phyloP scores from a whole-genome alignment of 2,113 vertebrate genomes.

The Phaethon lepturus region DNA sequence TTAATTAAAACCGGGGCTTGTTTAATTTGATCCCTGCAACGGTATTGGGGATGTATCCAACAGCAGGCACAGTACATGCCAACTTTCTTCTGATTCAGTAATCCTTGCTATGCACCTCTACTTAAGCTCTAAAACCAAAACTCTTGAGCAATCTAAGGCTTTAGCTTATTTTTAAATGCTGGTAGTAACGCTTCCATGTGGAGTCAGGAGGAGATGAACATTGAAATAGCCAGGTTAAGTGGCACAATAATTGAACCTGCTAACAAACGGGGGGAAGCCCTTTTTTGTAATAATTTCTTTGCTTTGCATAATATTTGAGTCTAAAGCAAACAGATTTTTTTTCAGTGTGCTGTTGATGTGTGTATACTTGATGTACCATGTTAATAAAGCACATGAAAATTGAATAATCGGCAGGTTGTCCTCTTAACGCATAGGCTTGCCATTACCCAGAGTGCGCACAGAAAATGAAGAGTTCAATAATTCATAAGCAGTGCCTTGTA shows the following conservation, averaged over 20 bases:
- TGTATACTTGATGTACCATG: neutral
- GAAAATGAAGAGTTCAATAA: constrained; percentile 44
- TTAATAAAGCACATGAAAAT: constrained; percentile 22
- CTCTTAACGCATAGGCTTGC: constrained; percentile 10
- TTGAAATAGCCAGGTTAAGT: constrained; percentile 44
- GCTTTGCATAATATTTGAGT: neutral
- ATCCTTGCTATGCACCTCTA: neutral
- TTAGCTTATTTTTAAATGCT: neutral
- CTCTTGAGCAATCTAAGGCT: neutral
- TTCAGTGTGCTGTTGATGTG: neutral
- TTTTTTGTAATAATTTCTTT: neutral
- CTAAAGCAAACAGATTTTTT: neutral
- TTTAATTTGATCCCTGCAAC: neutral
- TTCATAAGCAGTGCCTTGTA: neutral
- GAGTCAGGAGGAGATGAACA: constrained; percentile 14
- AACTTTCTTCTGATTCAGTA: neutral
- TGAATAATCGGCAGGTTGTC: constrained; percentile 26
- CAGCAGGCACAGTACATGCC: neutral
- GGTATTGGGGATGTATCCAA: neutral
- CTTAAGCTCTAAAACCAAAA: neutral
- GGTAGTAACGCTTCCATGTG: constrained; percentile 23
- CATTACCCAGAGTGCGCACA: neutral
- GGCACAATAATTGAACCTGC: constrained; percentile 23
- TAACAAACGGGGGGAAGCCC: neutral
- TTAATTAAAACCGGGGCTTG: neutral